Conservation (phyloP, 1,140 invertebrate genomes). For the Pseudomyrmex concolor region DNA sequence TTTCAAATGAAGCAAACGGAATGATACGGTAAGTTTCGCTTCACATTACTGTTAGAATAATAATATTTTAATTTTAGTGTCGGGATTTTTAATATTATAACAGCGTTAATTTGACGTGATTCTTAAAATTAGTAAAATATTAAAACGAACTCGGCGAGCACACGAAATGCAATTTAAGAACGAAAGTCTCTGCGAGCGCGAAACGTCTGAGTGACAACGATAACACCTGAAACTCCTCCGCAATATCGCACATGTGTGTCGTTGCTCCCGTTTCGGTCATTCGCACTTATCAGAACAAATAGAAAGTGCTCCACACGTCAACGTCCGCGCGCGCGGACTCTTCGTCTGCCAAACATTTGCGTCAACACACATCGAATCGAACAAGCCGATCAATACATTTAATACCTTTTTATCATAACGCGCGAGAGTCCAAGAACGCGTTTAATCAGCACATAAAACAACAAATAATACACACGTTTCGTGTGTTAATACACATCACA, state of each 20-base stretch:
- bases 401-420: slow-evolving; percentile 29
- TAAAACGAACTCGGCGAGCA: not conserved
- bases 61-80: no score
- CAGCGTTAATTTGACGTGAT: not conserved
- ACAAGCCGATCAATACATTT: slow-evolving; percentile 26
- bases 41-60: no score
- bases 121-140: not conserved
- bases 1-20: no score
- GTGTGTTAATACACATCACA: slow-evolving; percentile 11
- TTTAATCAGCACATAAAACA: slow-evolving; percentile 8
- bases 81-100: no score
- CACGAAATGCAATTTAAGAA: not conserved
- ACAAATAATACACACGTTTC: slow-evolving; percentile 18
- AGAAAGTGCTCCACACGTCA: slow-evolving; percentile 30
- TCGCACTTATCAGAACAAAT: slow-evolving; percentile 39
- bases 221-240: slow-evolving; percentile 4
- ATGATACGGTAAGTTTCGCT: no score
- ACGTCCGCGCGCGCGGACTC: not conserved
- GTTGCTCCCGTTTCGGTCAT: slow-evolving; percentile 27
- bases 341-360: slow-evolving; percentile 27
- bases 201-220: not conserved
- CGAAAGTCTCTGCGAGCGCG: not conserved
- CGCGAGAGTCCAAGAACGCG: not conserved
- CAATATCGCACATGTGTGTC: slow-evolving; percentile 13
- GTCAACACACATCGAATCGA: slow-evolving; percentile 4